Evolutionary conservation across 2,113 vertebrate species (phyloP).

Genomic region (Willisornis vidua): DNA sequence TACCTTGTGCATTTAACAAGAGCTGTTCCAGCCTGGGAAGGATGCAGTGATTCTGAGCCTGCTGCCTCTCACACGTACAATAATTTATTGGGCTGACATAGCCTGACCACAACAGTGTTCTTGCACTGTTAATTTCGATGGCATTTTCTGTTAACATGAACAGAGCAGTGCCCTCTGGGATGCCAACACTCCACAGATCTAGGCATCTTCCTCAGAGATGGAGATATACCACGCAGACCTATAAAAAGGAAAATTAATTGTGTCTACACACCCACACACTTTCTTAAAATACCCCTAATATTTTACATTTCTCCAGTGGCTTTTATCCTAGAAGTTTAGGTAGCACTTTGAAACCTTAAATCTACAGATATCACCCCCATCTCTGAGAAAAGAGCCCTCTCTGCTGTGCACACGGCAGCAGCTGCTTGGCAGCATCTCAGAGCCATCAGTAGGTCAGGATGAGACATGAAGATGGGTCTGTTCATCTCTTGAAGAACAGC

Average conservation of each 20-base stretch:
- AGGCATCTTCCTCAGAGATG: neutral
- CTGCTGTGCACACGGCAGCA: neutral
- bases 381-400: neutral
- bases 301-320: constrained; percentile 41
- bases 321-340: constrained; percentile 38
- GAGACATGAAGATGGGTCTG: neutral
- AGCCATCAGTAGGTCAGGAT: neutral
- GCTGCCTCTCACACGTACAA: fast-evolving
- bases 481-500: neutral
- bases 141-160: constrained; percentile 18
- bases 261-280: constrained; percentile 59
- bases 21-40: neutral
- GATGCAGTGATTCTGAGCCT: neutral
- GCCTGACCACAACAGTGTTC: constrained; percentile 15
- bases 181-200: neutral
- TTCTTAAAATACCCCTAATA: constrained; percentile 65
- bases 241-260: constrained; percentile 65
- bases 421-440: neutral
- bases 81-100: constrained; percentile 1
- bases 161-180: constrained; percentile 15
- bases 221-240: constrained; percentile 14
- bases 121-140: constrained; percentile 14
- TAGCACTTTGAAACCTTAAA: constrained; percentile 23
- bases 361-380: neutral
- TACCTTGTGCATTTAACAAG: neutral